phyloP scores from a whole-genome alignment of 2,113 vertebrate species.

The Columbina picui region DNA sequence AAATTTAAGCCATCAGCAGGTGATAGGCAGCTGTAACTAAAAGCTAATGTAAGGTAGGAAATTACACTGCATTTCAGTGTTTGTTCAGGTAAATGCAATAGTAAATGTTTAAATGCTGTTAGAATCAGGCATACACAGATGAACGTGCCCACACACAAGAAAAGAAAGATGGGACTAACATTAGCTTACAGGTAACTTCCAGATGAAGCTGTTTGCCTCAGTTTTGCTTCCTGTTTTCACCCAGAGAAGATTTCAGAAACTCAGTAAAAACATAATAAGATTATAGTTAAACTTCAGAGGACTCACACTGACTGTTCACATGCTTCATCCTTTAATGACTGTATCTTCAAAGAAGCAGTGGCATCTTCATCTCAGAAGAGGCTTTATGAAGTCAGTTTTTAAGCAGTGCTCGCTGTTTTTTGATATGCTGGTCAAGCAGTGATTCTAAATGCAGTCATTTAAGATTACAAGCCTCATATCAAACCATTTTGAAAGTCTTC shows the following conservation, averaged over 20 bases:
- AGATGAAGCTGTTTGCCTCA: neutral
- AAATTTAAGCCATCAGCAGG: neutral
- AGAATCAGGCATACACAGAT: neutral
- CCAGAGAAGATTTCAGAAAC: neutral
- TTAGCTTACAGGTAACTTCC: neutral
- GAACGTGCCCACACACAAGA: neutral
- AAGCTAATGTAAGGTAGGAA: neutral
- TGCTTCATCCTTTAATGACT: slow-evolving; percentile 43
- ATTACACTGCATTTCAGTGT: neutral
- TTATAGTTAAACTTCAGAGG: slow-evolving; percentile 48
- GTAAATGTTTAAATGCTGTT: neutral
- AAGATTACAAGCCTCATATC: neutral
- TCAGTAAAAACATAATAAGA: slow-evolving; percentile 1
- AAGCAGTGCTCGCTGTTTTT: neutral
- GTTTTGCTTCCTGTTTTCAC: neutral
- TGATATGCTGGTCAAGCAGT: neutral
- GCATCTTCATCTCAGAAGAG: neutral
- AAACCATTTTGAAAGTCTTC: neutral
- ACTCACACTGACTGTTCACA: neutral
- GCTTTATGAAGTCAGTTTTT: neutral
- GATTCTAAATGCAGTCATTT: neutral
- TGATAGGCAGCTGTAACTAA: neutral
- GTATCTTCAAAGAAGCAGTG: slow-evolving; percentile 48
- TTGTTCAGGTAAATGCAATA: neutral
- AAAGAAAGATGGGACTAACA: neutral